These are phyloP conservation scores for Brachionus sp. DNA, from an alignment of 1,140 invertebrate genomes.

Conservation along the genomic window DNA sequence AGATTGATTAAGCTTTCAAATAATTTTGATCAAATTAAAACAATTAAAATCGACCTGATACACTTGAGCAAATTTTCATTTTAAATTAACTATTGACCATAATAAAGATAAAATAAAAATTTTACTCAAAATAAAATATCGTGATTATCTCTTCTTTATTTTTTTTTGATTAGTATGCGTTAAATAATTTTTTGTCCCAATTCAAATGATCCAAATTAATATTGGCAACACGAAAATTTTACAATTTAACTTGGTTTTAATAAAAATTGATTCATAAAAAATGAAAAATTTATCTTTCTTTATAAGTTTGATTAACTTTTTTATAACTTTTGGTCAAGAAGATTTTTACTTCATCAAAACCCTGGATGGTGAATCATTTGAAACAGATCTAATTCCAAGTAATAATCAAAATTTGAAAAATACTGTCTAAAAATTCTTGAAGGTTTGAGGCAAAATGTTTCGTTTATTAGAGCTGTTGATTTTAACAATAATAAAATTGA, in stretches of 20 bases:
- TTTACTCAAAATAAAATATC: neutral
- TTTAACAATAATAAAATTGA: neutral
- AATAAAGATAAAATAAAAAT: neutral
- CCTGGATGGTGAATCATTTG: neutral
- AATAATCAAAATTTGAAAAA: neutral
- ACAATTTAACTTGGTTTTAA: neutral
- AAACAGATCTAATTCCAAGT: slow-evolving; percentile 3
- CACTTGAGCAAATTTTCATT: neutral
- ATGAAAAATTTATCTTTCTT: neutral
- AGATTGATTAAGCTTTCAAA: neutral
- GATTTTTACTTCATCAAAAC: slow-evolving; percentile 35
- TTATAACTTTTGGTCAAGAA: neutral
- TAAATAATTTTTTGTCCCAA: neutral
- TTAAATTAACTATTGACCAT: neutral
- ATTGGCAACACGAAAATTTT: neutral
- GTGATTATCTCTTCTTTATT: neutral
- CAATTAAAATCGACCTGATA: neutral
- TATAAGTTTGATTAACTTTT: neutral
- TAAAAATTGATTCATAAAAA: neutral
- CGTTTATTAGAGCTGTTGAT: slow-evolving; percentile 16
- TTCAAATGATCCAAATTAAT: neutral
- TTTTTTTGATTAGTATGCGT: too few species aligned
- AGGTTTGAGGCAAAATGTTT: slow-evolving; percentile 4
- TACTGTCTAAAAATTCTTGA: neutral
- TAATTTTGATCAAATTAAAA: neutral